Percentiles rank a stretch among this genome's conserved stretches.
These are phyloP conservation scores for Merops nubicus DNA, from an alignment of 2,113 vertebrate genomes.

Conservation along the genomic window DNA sequence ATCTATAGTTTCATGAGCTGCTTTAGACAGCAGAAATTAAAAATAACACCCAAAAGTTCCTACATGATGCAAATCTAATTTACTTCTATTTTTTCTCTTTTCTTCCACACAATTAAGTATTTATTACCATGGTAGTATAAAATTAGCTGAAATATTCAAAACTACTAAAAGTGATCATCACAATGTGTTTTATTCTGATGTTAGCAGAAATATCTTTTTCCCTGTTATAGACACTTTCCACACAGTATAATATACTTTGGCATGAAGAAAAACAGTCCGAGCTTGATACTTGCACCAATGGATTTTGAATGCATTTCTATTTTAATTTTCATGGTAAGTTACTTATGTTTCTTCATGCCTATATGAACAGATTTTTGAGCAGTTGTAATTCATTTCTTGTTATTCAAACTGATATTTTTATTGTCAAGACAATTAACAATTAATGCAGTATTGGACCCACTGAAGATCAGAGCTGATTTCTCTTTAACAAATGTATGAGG, in stretches of 20 bases:
- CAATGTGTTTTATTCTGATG: neutral
- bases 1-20: neutral
- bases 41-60: neutral
- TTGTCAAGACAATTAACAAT: slow-evolving; percentile 57
- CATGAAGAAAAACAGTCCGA: neutral
- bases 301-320: neutral
- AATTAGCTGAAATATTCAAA: neutral
- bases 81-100: neutral
- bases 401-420: slow-evolving; percentile 49
- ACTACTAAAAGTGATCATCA: neutral
- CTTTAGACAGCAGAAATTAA: neutral
- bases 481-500: slow-evolving; percentile 46
- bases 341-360: slow-evolving; percentile 23
- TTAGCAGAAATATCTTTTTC: neutral
- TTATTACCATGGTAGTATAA: neutral
- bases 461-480: slow-evolving; percentile 36
- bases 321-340: slow-evolving; percentile 5
- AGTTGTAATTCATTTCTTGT: slow-evolving; percentile 49
- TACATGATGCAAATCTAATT: neutral
- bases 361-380: slow-evolving; percentile 18
- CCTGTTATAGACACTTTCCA: neutral
- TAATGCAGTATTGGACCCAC: slow-evolving; percentile 54
- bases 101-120: neutral
- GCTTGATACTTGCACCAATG: neutral
- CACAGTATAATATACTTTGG: neutral